phyloP scores from a whole-genome alignment of 2,888 invertebrate genomes.

The Geotrupes spiniger region DNA sequence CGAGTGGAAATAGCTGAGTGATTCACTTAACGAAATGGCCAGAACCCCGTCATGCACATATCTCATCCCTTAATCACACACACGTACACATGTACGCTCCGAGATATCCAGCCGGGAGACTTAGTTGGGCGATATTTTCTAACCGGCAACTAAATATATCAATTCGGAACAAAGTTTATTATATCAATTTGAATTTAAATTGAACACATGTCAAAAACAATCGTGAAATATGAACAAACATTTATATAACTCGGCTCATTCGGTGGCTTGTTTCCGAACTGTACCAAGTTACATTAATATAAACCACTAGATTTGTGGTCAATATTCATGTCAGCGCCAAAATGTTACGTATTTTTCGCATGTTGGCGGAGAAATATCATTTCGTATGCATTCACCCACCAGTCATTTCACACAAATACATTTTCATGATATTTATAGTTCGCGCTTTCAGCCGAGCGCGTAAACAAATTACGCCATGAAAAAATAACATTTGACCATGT shows the following conservation, averaged over 20 bases:
- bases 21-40: constrained; percentile 40
- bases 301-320: constrained; percentile 18
- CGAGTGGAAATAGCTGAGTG: constrained; percentile 34
- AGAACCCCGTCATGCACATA: constrained; percentile 34
- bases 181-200: constrained; percentile 33
- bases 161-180: constrained; percentile 25
- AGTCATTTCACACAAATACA: no score
- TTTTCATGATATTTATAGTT: no score
- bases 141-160: constrained; percentile 20
- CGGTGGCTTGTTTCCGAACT: constrained; percentile 2
- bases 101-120: constrained; percentile 19
- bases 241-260: constrained; percentile 26
- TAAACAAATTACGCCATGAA: no score
- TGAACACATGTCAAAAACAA: constrained; percentile 32
- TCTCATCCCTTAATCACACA: constrained; percentile 34
- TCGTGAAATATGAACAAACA: constrained; percentile 33
- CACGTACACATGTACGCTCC: constrained; percentile 14
- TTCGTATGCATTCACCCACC: no score
- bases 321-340: constrained; percentile 4
- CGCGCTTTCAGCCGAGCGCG: no score
- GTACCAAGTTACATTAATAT: constrained; percentile 19
- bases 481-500: no score
- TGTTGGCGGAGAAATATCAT: background rate
- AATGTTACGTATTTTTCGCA: background rate
- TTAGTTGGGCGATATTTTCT: constrained; percentile 13